A percentile compares a stretch with the other conserved stretches of the same genome.
These are phyloP conservation scores for Fistularia tabacaria DNA, from an alignment of 2,797 vertebrate species.

Conservation along the genomic window DNA sequence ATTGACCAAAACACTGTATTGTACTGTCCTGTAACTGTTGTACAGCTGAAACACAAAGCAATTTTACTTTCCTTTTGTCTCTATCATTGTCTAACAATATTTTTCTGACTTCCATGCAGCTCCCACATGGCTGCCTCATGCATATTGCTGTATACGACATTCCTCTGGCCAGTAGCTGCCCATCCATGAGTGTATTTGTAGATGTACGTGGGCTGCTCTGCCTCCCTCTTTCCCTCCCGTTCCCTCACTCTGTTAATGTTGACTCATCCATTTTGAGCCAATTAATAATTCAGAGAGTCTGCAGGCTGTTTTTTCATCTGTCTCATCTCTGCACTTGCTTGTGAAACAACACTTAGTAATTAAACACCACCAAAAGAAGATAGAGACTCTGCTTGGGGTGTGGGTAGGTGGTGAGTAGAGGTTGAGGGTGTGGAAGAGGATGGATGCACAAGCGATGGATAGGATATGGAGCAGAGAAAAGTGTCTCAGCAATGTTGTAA, in stretches of 20 bases:
- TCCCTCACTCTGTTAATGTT: conserved; percentile 44
- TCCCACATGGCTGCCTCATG: conserved; percentile 8
- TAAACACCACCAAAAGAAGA: conserved; percentile 45
- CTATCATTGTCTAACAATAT: too few species aligned
- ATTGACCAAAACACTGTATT: too few species aligned
- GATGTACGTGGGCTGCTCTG: conserved; percentile 33
- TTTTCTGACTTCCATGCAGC: conserved; percentile 1
- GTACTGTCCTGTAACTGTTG: too few species aligned
- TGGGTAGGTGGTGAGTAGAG: too few species aligned
- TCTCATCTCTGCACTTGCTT: conserved; percentile 37
- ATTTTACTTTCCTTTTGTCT: too few species aligned
- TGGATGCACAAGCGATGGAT: conserved; percentile 34
- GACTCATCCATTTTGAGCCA: conserved; percentile 62
- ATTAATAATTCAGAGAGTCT: conserved; percentile 74
- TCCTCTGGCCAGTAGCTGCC: conserved; percentile 10
- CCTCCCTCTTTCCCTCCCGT: conserved; percentile 16
- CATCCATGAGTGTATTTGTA: conserved; percentile 40
- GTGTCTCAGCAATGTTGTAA: conserved; percentile 59
- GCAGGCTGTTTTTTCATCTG: conserved; percentile 60
- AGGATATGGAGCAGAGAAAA: conserved; percentile 42
- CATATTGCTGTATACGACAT: conserved; percentile 1
- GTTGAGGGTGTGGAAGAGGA: conserved; percentile 7
- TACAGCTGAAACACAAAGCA: too few species aligned
- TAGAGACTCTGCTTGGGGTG: conserved; percentile 12
- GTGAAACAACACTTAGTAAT: conserved; percentile 37